A percentile compares a stretch with the other conserved stretches of the same genome.
phyloP scores from a whole-genome alignment of 2,797 vertebrate genomes.

The Hylomyscus alleni region DNA sequence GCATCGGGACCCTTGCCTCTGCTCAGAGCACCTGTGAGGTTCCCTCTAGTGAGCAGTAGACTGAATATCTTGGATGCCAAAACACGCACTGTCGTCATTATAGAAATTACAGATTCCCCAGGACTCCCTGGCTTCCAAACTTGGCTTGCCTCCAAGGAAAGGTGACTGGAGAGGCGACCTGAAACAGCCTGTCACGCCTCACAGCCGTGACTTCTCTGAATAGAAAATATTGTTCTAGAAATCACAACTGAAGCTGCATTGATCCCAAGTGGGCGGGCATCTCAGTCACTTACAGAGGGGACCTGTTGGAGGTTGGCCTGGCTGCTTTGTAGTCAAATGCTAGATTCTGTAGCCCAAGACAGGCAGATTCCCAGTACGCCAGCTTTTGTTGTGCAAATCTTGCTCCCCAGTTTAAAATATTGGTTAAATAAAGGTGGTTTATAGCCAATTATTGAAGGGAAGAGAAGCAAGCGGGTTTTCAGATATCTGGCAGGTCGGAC shows the following conservation, averaged over 20 bases:
- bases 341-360: not conserved
- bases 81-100: not conserved
- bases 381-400: not conserved
- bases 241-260: not conserved
- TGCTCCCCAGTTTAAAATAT: no score
- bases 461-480: not conserved
- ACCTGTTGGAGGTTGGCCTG: not conserved
- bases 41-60: not conserved
- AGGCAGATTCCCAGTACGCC: not conserved
- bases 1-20: not conserved
- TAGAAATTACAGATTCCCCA: not conserved
- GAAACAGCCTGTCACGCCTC: not conserved
- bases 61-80: not conserved
- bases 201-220: not conserved
- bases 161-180: not conserved
- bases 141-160: not conserved
- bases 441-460: not conserved
- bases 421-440: not conserved
- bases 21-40: not conserved
- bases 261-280: not conserved
- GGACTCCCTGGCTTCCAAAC: conserved; percentile 7
- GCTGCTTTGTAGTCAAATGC: not conserved
- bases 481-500: not conserved
- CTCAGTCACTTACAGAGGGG: not conserved
- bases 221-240: not conserved